phyloP scores from a whole-genome alignment of 2,113 vertebrate species.

The Pomatorhinus ruficollis region DNA sequence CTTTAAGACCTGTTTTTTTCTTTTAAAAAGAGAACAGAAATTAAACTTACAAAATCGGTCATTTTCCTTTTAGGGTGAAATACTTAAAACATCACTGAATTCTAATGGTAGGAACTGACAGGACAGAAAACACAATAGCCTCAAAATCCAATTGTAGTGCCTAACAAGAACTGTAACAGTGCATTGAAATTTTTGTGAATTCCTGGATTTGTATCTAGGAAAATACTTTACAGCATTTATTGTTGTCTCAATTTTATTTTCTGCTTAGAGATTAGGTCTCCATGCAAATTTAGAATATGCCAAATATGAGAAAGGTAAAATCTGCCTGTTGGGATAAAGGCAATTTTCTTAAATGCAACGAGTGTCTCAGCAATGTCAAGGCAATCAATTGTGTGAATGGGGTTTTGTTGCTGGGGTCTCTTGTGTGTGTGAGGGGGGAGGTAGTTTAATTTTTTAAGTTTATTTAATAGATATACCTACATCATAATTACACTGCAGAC shows the following conservation, averaged over 20 bases:
- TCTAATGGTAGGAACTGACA: conserved; percentile 29
- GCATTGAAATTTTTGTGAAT: not conserved
- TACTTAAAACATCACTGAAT: conserved; percentile 3
- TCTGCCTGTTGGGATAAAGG: not conserved
- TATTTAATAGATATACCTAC: not conserved
- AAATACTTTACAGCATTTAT: conserved; percentile 15
- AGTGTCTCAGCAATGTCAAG: not conserved
- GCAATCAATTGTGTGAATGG: not conserved
- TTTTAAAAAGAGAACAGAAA: conserved; percentile 16
- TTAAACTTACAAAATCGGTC: conserved; percentile 6
- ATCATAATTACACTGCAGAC: not conserved
- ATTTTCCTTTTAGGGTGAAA: conserved; percentile 36
- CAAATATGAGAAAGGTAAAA: not conserved
- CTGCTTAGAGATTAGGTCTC: not conserved
- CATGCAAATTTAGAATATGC: not conserved
- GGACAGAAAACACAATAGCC: conserved; percentile 14
- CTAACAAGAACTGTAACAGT: conserved; percentile 29
- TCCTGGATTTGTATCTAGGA: conserved; percentile 8
- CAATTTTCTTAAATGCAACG: not conserved
- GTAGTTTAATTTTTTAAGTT: not conserved
- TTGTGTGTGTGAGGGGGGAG: fast-evolving
- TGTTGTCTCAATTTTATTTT: not conserved
- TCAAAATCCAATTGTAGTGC: not conserved
- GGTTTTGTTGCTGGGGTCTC: not conserved
- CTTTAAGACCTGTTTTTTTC: not conserved